Evolutionary conservation across 2,888 invertebrate species (phyloP).

Genomic region (Rapana venosa): DNA sequence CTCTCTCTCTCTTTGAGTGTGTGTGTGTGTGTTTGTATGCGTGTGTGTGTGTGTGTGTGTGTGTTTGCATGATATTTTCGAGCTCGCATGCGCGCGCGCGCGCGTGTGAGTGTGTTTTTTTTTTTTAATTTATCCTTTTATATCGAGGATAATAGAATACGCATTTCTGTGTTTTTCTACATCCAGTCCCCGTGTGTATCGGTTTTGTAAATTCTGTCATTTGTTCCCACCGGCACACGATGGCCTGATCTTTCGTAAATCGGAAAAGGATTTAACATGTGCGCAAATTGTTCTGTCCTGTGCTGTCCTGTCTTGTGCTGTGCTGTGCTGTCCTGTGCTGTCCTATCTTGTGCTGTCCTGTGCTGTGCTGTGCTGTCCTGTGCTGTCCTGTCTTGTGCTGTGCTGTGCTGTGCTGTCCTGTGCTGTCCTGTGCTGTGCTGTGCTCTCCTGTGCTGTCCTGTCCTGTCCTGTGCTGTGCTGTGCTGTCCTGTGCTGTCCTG

Average conservation of each 20-base stretch:
- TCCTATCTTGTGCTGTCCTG: not conserved
- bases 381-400: not conserved
- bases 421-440: conserved; percentile 10
- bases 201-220: not conserved
- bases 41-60: no score
- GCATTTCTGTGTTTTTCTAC: not conserved
- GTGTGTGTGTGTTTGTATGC: not conserved
- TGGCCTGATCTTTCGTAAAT: not conserved
- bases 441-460: not conserved
- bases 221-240: not conserved
- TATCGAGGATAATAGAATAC: not conserved
- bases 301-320: not conserved
- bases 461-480: not conserved
- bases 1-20: not conserved
- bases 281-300: not conserved
- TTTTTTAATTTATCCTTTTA: not conserved
- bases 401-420: not conserved
- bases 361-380: not conserved
- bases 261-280: not conserved
- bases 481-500: not conserved
- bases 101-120: not conserved
- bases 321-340: conserved; percentile 3
- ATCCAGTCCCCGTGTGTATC: not conserved
- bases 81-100: no score
- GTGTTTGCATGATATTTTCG: no score